Percentiles rank a stretch among this genome's conserved stretches.
phyloP scores from a whole-genome alignment of 2,888 invertebrate species.

The Acanthosepion pharaonis region DNA sequence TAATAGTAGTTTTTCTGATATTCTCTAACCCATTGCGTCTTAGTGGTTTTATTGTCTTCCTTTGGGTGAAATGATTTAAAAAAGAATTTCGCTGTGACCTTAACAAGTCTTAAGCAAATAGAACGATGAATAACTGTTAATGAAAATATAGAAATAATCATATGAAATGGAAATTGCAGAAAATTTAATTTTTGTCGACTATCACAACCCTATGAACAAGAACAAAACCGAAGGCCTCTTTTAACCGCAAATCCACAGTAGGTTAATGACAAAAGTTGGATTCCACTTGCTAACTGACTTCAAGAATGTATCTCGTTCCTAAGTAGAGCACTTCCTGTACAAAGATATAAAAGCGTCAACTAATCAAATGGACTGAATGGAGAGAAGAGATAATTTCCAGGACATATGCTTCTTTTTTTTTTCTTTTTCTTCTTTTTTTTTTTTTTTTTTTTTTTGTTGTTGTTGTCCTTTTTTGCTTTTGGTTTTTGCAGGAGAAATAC shows the following conservation, averaged over 20 bases:
- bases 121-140: too few relatives aligned
- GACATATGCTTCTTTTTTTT: neutral
- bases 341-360: neutral
- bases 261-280: neutral
- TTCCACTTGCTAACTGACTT: neutral
- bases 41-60: too few relatives aligned
- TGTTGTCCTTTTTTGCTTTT: neutral
- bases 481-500: neutral
- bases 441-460: neutral
- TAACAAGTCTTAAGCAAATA: too few relatives aligned
- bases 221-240: too few relatives aligned
- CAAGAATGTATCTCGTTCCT: neutral
- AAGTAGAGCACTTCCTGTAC: neutral
- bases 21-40: too few relatives aligned
- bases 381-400: neutral
- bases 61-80: too few relatives aligned
- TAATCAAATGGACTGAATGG: neutral
- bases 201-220: too few relatives aligned
- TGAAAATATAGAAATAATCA: too few relatives aligned
- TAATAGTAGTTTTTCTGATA: too few relatives aligned
- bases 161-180: too few relatives aligned
- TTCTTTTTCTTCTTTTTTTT: neutral
- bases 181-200: too few relatives aligned
- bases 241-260: neutral
- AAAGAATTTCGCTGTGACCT: too few relatives aligned